A percentile compares a stretch with the other conserved stretches of the same genome.
These are phyloP conservation scores for Auanema freiburgensis DNA, from an alignment of 2,888 invertebrate species.

Conservation along the genomic window DNA sequence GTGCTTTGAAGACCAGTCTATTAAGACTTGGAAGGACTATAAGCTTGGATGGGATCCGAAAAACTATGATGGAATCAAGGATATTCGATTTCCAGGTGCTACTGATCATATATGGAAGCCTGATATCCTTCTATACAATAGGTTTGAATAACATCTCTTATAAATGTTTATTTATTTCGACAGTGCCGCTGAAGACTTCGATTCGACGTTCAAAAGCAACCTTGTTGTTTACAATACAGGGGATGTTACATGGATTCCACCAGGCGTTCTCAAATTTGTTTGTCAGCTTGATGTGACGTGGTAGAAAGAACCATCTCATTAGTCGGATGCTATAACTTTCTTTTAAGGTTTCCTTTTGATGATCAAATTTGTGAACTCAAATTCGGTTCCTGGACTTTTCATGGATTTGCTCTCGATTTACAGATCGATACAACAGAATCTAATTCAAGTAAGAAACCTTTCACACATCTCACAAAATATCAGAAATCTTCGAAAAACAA, in stretches of 20 bases:
- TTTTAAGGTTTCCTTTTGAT: conserved; percentile 88
- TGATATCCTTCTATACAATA: conserved; percentile 53
- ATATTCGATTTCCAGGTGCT: conserved; percentile 54
- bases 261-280: conserved; percentile 51
- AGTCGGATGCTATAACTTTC: not conserved
- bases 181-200: conserved; percentile 52
- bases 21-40: conserved; percentile 53
- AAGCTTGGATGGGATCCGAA: conserved; percentile 54
- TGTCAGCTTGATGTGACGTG: conserved; percentile 47
- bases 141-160: conserved; percentile 20
- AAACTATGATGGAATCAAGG: conserved; percentile 51
- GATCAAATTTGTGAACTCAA: conserved; percentile 73
- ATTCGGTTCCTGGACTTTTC: conserved; percentile 87
- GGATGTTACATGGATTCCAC: conserved; percentile 57
- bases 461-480: no score
- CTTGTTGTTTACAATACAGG: conserved; percentile 50
- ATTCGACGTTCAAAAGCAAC: conserved; percentile 52
- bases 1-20: not conserved
- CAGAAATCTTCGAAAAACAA: no score
- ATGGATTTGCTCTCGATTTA: conserved; percentile 86
- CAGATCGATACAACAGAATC: conserved; percentile 46
- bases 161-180: conserved; percentile 10
- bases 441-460: conserved; percentile 27
- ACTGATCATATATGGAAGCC: conserved; percentile 83
- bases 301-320: conserved; percentile 8